Evolutionary conservation across 1,140 invertebrate genomes (phyloP).

Genomic region (Andrena cerasifolii): DNA sequence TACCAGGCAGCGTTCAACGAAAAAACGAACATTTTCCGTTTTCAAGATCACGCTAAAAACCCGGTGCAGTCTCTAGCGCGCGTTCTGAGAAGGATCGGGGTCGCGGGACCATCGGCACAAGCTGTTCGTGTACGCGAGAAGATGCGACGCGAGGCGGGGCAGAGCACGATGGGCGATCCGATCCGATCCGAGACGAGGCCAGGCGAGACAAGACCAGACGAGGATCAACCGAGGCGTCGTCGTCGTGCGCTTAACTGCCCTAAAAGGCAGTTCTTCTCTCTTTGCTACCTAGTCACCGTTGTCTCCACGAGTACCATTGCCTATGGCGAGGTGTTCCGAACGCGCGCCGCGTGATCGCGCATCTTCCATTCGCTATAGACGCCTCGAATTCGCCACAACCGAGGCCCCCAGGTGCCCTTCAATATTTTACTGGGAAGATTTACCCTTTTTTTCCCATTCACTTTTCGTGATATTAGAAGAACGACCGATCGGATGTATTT

Average conservation of each 20-base stretch:
- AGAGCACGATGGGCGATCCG: slow-evolving; percentile 53
- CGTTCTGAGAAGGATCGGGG: slow-evolving; percentile 78
- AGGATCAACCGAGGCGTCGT: slow-evolving; percentile 71
- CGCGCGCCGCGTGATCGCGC: slow-evolving; percentile 13
- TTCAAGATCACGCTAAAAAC: slow-evolving; percentile 78
- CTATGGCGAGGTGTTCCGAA: slow-evolving; percentile 36
- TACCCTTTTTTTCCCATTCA: too few species aligned
- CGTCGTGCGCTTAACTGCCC: slow-evolving; percentile 73
- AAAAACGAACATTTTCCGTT: slow-evolving; percentile 74
- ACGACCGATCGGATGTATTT: too few species aligned
- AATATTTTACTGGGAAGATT: not conserved
- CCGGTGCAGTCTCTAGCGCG: slow-evolving; percentile 67
- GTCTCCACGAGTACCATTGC: slow-evolving; percentile 59
- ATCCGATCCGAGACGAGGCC: slow-evolving; percentile 62
- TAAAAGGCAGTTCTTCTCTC: slow-evolving; percentile 78
- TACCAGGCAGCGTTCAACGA: slow-evolving; percentile 11
- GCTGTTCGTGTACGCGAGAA: slow-evolving; percentile 55
- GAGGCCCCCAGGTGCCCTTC: not conserved
- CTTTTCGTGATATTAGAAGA: too few species aligned
- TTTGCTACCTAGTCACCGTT: slow-evolving; percentile 74
- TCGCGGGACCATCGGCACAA: slow-evolving; percentile 72
- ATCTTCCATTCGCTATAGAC: not conserved
- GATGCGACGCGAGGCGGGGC: slow-evolving; percentile 65
- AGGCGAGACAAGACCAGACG: slow-evolving; percentile 64
- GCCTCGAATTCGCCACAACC: slow-evolving; percentile 17